Conservation (phyloP, 92 coral and sea anemone species). For the Zoanthus gigantus region DNA sequence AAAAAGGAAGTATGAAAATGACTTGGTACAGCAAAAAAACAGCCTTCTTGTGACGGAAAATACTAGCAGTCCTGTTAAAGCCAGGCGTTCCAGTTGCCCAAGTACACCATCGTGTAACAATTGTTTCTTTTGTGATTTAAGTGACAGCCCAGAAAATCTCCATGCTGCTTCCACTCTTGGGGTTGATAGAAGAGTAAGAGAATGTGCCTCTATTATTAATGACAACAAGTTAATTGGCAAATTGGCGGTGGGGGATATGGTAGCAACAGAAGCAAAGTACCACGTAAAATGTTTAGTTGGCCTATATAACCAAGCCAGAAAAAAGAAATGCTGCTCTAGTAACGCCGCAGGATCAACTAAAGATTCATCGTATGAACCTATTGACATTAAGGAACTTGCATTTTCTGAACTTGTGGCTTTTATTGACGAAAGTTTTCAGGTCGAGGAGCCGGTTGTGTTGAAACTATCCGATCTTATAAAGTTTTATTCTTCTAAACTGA, state of each 20-base stretch:
- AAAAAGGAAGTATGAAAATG: conserved; percentile 36
- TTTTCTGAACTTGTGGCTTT: conserved; percentile 64
- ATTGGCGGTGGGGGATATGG: conserved; percentile 58
- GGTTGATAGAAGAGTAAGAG: conserved; percentile 59
- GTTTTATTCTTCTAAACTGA: conserved; percentile 43
- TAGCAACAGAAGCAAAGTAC: conserved; percentile 65
- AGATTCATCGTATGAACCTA: conserved; percentile 41
- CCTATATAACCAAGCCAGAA: conserved; percentile 60
- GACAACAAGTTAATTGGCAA: conserved; percentile 63
- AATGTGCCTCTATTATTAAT: conserved; percentile 62
- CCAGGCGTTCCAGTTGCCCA: conserved; percentile 29
- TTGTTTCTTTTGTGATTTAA: conserved; percentile 47
- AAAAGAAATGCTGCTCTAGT: too few species aligned
- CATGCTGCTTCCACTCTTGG: conserved; percentile 58
- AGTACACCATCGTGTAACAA: not conserved
- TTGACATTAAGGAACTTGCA: conserved; percentile 65
- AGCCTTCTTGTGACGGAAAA: conserved; percentile 6
- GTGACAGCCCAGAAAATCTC: conserved; percentile 50
- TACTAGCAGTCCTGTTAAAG: conserved; percentile 38
- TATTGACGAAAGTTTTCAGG: conserved; percentile 55
- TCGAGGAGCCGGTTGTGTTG: conserved; percentile 43
- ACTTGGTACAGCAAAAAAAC: conserved; percentile 41
- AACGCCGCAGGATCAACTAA: conserved; percentile 2
- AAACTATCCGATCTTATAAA: conserved; percentile 57
- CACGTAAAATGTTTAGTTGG: conserved; percentile 64